These are phyloP conservation scores for Tiliqua scincoides DNA, from an alignment of 2,113 vertebrate species.

Conservation along the genomic window DNA sequence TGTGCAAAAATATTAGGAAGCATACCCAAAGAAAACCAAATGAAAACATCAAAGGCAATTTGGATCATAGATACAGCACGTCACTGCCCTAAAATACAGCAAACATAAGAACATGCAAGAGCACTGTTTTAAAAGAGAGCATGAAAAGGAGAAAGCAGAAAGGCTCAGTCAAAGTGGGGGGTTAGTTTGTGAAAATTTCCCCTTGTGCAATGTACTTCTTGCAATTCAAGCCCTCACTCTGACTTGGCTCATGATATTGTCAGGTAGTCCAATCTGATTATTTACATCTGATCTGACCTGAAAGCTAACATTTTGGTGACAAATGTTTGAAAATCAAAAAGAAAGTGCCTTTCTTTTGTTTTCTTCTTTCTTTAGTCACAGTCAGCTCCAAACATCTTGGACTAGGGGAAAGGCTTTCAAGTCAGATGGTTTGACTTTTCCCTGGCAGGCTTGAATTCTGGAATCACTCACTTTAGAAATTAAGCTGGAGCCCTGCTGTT, in stretches of 20 bases:
- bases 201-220: too few species aligned
- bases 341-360: background rate
- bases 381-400: background rate
- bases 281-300: background rate
- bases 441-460: background rate
- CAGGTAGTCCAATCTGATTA: background rate
- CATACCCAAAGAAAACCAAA: slow-evolving; percentile 1
- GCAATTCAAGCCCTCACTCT: too few species aligned
- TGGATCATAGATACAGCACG: background rate
- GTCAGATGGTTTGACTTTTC: background rate
- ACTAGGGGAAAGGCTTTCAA: background rate
- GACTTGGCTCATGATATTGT: background rate
- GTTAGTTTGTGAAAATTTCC: background rate
- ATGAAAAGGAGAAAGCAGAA: background rate
- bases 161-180: background rate
- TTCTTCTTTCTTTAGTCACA: background rate
- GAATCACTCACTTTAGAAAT: background rate
- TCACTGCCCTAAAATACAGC: background rate
- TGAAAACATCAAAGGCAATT: background rate
- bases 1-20: background rate
- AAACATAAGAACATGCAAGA: background rate
- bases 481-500: background rate
- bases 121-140: background rate
- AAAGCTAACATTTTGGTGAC: background rate
- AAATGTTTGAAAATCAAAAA: background rate